A percentile compares a stretch with the other conserved stretches of the same genome.
phyloP scores from a whole-genome alignment of 2,888 invertebrate species.

The Atethmia centrago region DNA sequence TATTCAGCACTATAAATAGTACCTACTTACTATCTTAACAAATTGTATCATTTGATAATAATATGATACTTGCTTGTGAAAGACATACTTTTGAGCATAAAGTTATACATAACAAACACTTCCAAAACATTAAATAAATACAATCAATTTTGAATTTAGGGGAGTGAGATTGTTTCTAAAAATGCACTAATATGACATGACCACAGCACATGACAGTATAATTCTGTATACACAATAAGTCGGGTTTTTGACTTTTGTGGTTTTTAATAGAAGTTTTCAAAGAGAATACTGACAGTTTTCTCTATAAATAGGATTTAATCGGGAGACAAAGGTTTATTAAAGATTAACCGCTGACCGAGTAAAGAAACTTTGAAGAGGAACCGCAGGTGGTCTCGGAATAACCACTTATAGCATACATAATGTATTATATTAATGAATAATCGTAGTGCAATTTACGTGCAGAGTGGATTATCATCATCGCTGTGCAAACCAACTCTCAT shows the following conservation, averaged over 20 bases:
- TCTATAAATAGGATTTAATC: background rate
- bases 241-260: background rate
- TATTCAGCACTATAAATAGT: background rate
- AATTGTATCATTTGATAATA: background rate
- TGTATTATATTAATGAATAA: too few relatives aligned
- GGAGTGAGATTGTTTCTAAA: background rate
- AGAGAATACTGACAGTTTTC: background rate
- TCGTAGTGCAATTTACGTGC: too few relatives aligned
- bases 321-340: background rate
- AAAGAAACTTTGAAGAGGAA: background rate
- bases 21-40: background rate
- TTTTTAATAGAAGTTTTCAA: background rate
- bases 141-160: constrained; percentile 2
- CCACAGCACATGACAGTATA: too few relatives aligned
- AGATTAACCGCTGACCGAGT: background rate
- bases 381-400: background rate
- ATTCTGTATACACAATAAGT: background rate
- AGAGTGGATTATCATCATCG: too few relatives aligned
- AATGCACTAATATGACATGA: background rate
- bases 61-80: constrained; percentile 11
- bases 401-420: background rate
- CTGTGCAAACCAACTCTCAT: too few relatives aligned
- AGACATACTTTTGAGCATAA: constrained; percentile 27
- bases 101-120: constrained; percentile 30
- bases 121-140: constrained; percentile 25